Base-by-base conservation (phyloP, 2,113 vertebrate genomes). In the Camelus bactrianus region DNA sequence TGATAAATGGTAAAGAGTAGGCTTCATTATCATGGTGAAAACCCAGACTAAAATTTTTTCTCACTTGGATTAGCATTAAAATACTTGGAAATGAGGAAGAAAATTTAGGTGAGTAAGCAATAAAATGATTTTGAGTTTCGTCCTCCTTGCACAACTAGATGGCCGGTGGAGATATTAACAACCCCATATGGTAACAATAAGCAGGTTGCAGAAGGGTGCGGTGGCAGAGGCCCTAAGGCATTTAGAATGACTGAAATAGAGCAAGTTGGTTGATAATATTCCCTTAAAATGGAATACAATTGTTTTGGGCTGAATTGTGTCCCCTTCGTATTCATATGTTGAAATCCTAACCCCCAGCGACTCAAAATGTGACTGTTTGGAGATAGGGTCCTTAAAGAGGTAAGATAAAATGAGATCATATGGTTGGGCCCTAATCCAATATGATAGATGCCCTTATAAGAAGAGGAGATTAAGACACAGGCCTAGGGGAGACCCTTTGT, bases 1-100 rank as follows among this genome's bases (percentile, higher is more conserved):
- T 86, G 50, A 81, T 65, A 79, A 58, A 35, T 82, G 54, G 82
- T 62, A 72, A 65, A 58, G 30, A n/a, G 7, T 32, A 72, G 17
- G 20, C 32, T 70, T 96, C 12, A 20, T 79, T 58, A 48, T 62
- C 7, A 20, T 81, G 38, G 6, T 91, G 6, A 93, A 94, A 88
- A 72, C 35, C 14, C 46, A 95, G 46, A 38, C 15, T 17, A 24
- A 58, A 19, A 30, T 87, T 93, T 84, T 84, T 92, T 60, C 65
- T 94, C 32, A 50, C 73, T 79, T 87, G 32, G 11, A 56, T 85
- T 85, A 35, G 24, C 48, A 46, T n/a, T 38, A 58, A 95, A 93
- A 86, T 73, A 54, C 50, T 89, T 77, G 95, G n/a, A 73, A 84
- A 89, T 46, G 11, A 84, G 42, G 26, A 76, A 88, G 50, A 64